Evolutionary conservation across 2,113 vertebrate genomes (phyloP).

Genomic region (Hyla sarda): DNA sequence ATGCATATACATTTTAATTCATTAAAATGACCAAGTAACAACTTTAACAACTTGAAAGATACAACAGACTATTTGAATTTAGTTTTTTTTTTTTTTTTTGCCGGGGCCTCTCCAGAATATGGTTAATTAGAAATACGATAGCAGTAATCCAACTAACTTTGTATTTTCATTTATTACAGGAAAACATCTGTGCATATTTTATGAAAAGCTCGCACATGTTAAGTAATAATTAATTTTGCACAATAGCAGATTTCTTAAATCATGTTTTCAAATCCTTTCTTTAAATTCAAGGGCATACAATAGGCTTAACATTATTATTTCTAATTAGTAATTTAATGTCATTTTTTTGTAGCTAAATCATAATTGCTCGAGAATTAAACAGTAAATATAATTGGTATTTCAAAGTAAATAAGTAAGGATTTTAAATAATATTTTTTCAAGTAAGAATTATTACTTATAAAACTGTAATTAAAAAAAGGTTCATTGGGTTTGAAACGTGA

Average conservation of each 20-base stretch:
- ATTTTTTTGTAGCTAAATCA: slow-evolving; percentile 52
- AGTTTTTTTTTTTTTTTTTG: too few species aligned
- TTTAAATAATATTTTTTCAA: slow-evolving; percentile 56
- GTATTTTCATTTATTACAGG: slow-evolving; percentile 12
- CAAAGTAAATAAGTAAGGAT: slow-evolving; percentile 55
- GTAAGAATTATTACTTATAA: slow-evolving; percentile 48
- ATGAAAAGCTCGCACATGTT: slow-evolving; percentile 47
- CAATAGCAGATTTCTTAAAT: slow-evolving; percentile 51
- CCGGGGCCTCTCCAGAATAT: not conserved
- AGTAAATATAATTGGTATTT: slow-evolving; percentile 58
- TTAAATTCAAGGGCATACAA: slow-evolving; percentile 55
- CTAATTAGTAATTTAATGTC: slow-evolving; percentile 51
- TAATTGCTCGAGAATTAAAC: slow-evolving; percentile 51
- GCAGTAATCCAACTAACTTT: slow-evolving; percentile 20
- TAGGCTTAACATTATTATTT: slow-evolving; percentile 53
- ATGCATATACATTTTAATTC: too few species aligned
- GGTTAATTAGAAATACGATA: not conserved
- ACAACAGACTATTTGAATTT: too few species aligned
- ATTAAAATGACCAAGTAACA: too few species aligned
- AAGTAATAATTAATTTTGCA: slow-evolving; percentile 52
- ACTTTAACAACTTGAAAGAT: too few species aligned
- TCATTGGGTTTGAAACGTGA: slow-evolving; percentile 44
- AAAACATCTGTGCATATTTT: slow-evolving; percentile 54
- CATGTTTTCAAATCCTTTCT: slow-evolving; percentile 50
- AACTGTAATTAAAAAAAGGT: slow-evolving; percentile 55